Percentiles rank a stretch among this genome's conserved stretches.
Evolutionary conservation across 2,888 invertebrate genomes (phyloP).

Genomic region (Melanostoma mellinum): DNA sequence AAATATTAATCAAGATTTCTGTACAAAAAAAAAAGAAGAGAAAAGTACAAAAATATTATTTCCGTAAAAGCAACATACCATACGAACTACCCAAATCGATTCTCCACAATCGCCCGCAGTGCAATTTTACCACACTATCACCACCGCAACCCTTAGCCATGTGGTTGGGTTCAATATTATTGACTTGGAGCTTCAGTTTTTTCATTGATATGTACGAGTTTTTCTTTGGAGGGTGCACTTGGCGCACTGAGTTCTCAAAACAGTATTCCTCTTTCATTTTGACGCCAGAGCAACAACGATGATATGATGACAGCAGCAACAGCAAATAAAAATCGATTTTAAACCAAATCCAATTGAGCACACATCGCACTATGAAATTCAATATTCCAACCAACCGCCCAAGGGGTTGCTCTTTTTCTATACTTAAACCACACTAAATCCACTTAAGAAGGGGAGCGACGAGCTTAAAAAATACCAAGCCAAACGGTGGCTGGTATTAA

Average conservation of each 20-base stretch:
- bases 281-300: slow-evolving; percentile 5
- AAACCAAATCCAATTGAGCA: slow-evolving; percentile 61
- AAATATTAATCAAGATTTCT: slow-evolving; percentile 23
- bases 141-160: slow-evolving; percentile 9
- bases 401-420: slow-evolving; percentile 28
- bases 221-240: slow-evolving; percentile 28
- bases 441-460: slow-evolving; percentile 39
- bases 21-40: background rate
- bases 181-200: slow-evolving; percentile 58
- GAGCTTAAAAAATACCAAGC: slow-evolving; percentile 8
- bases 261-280: slow-evolving; percentile 48
- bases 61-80: slow-evolving; percentile 44
- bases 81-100: slow-evolving; percentile 64
- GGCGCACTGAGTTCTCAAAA: slow-evolving; percentile 35
- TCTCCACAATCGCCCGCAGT: slow-evolving; percentile 58
- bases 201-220: slow-evolving; percentile 67
- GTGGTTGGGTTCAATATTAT: slow-evolving; percentile 34
- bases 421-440: slow-evolving; percentile 40
- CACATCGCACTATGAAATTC: slow-evolving; percentile 48
- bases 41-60: slow-evolving; percentile 14
- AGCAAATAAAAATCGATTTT: slow-evolving; percentile 57
- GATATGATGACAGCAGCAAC: slow-evolving; percentile 5
- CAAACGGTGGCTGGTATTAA: slow-evolving; percentile 17
- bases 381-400: slow-evolving; percentile 42
- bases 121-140: slow-evolving; percentile 25